These are phyloP conservation scores for Lepus europaeus DNA, from an alignment of 2,113 vertebrate genomes.

Conservation along the genomic window DNA sequence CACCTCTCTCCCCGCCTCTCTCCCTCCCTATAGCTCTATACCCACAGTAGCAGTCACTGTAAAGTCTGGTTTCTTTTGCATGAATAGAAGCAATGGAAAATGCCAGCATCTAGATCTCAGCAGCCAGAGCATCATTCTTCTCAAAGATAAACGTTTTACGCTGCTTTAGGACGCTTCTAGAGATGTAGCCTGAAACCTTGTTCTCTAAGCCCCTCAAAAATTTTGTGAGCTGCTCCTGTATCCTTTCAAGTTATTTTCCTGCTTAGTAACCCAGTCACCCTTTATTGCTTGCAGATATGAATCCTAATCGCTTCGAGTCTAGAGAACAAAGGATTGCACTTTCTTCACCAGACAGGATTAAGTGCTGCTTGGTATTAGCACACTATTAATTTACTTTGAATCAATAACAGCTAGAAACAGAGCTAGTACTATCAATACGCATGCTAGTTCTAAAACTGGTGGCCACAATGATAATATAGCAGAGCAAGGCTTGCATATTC, in stretches of 20 bases:
- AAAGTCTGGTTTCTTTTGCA: background rate
- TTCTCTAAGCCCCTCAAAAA: background rate
- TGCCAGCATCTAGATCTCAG: background rate
- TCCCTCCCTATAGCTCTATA: background rate
- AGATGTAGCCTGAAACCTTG: background rate
- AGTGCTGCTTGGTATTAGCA: background rate
- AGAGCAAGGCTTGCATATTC: background rate
- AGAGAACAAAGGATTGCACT: constrained; percentile 3
- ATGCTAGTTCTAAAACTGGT: background rate
- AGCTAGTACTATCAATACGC: background rate
- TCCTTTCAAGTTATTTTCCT: background rate
- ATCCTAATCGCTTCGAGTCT: background rate
- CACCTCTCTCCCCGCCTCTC: too few species aligned
- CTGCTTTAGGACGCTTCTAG: background rate
- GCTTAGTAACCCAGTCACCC: background rate
- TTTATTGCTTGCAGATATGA: constrained; percentile 20
- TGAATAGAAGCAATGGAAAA: background rate
- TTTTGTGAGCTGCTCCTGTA: background rate
- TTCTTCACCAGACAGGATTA: constrained; percentile 42
- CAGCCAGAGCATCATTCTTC: background rate
- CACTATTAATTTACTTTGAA: background rate
- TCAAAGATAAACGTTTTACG: background rate
- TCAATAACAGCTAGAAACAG: background rate
- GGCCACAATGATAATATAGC: background rate
- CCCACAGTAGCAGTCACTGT: background rate